Percentiles rank a stretch among this genome's conserved stretches.
These are phyloP conservation scores for Diabrotica virgifera DNA, from an alignment of 1,140 invertebrate genomes.

Conservation along the genomic window DNA sequence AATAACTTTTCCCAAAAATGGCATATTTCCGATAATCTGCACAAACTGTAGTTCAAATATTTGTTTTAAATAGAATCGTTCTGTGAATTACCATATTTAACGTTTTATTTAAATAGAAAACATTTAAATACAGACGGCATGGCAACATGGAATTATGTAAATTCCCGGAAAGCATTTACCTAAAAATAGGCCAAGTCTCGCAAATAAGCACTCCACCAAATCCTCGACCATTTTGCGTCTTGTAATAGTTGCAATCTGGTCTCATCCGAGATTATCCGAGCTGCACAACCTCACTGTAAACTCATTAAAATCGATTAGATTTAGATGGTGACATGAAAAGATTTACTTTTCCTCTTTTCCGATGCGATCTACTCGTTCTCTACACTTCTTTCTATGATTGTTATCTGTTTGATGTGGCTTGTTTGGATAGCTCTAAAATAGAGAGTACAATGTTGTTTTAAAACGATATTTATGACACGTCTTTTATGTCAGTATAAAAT, in stretches of 20 bases:
- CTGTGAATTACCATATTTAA: too few species aligned
- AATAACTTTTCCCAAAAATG: too few species aligned
- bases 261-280: constrained; percentile 36
- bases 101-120: too few species aligned
- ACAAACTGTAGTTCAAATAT: too few species aligned
- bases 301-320: constrained; percentile 41
- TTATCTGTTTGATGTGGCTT: constrained; percentile 20
- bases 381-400: constrained; percentile 16
- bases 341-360: constrained; percentile 33
- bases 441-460: not conserved
- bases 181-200: constrained; percentile 4
- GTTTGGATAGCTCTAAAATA: constrained; percentile 1
- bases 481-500: too few species aligned
- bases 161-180: too few species aligned
- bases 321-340: constrained; percentile 33
- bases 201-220: constrained; percentile 29
- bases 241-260: constrained; percentile 38
- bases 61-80: too few species aligned
- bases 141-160: too few species aligned
- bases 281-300: constrained; percentile 35
- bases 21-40: too few species aligned
- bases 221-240: constrained; percentile 30
- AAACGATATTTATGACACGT: too few species aligned
- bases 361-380: constrained; percentile 16
- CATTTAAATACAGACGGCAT: too few species aligned